Evolutionary conservation across 2,113 vertebrate genomes (phyloP), one percentile per base, ranked within the genome.

Genomic region (Xiphophorus hellerii): DNA sequence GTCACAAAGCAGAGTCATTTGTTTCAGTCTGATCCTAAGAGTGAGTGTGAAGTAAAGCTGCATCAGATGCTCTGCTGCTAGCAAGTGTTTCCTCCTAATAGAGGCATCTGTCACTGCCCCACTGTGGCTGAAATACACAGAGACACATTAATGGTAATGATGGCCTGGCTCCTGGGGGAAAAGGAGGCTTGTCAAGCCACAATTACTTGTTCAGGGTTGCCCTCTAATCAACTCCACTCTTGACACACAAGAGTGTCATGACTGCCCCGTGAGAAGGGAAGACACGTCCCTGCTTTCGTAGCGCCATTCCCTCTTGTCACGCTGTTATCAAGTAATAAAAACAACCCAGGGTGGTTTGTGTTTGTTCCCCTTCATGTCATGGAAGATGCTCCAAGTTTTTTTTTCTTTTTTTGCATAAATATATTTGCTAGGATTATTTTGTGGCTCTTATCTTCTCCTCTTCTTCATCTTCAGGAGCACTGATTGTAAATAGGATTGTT

Each of bases 131-230:
- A 88, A 84, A 90, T 85, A 82, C 28, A 74, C 81, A 86, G 76
- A 83, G 89, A 87, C 82, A 85, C 74, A 86, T 88, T 89, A 89
- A 89, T 90, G 84, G 84, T 83, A 89, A 92, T 89, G 87, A 91
- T 77, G 82, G 81, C 66, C 77, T 69, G 17, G 73, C 74, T 76
- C 74, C 66, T 39, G 11, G 54, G 80, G 79, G 44, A 76, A 82
- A 85, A 62, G 77, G 73, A 81, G 81, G 73, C 71, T 80, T 86
- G 86, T 78, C 86, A 84, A 87, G 85, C 88, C 88, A 84, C 85
- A 85, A 86, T 88, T 86, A 88, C 83, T 88, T 73, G 76, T 68
- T 75, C 42, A 51, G 89, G 84, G 84, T 87, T 29, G 42, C 85
- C 83, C 81, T 92, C 76, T 90, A 93, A 92, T 93, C 89, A 92